phyloP scores from a whole-genome alignment of 1,140 invertebrate species.

The Pomacea maculata region DNA sequence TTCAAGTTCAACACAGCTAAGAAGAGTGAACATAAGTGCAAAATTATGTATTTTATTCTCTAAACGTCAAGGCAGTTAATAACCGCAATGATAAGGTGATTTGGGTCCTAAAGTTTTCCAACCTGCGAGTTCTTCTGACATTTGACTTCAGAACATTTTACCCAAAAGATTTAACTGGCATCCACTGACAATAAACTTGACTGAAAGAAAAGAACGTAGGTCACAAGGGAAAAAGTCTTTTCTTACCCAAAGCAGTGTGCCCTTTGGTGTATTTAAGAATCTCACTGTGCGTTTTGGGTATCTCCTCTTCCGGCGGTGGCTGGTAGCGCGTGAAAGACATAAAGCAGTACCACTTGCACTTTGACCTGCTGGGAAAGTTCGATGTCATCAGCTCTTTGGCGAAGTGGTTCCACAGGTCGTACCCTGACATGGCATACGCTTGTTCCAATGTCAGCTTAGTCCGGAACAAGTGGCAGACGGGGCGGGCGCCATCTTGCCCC shows the following conservation, averaged over 20 bases:
- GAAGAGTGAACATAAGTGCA: no score
- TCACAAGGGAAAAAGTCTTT: neutral
- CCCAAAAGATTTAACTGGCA: neutral
- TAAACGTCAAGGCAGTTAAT: no score
- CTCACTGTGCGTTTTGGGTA: slow-evolving; percentile 75
- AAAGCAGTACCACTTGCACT: slow-evolving; percentile 87
- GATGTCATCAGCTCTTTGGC: slow-evolving; percentile 80
- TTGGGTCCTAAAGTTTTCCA: neutral
- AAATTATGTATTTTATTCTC: no score
- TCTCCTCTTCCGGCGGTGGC: slow-evolving; percentile 67
- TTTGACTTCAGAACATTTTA: neutral
- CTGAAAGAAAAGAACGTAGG: neutral
- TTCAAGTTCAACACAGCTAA: no score
- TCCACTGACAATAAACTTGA: neutral
- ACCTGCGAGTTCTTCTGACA: no score
- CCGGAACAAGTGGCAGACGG: slow-evolving; percentile 69
- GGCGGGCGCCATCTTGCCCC: slow-evolving; percentile 68
- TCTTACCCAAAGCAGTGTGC: slow-evolving; percentile 85
- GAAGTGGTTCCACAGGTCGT: slow-evolving; percentile 85
- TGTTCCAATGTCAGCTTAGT: slow-evolving; percentile 77
- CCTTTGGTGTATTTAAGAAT: slow-evolving; percentile 77
- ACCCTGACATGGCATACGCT: slow-evolving; percentile 78
- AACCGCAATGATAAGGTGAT: no score
- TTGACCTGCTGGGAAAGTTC: slow-evolving; percentile 69
- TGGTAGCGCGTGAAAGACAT: slow-evolving; percentile 85